Percentiles rank a stretch among this genome's conserved stretches.
Conservation (phyloP, 2,113 vertebrate species). For the Ancistrus triradiatus region DNA sequence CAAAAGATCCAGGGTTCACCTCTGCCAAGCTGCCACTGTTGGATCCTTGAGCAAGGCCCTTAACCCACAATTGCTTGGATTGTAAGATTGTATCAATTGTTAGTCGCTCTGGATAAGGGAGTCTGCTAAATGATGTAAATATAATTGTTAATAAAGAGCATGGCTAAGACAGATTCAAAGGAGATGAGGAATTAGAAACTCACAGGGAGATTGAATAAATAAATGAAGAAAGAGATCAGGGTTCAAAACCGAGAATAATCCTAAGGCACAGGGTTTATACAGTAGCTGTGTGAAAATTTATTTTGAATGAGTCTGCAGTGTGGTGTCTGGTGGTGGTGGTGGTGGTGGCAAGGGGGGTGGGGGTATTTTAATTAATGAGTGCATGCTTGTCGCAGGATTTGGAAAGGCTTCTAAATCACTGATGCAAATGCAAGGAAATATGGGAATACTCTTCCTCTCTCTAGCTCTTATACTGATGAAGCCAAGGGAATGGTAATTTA, state of each 20-base stretch:
- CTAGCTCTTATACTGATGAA: neutral
- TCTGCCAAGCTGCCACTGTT: too few relatives aligned
- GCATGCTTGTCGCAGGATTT: conserved; percentile 44
- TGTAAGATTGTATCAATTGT: too few relatives aligned
- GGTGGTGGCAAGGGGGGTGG: neutral
- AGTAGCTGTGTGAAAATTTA: conserved; percentile 42
- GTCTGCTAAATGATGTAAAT: neutral
- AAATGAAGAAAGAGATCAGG: conserved; percentile 25
- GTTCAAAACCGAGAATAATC: conserved; percentile 37
- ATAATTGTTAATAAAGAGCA: neutral
- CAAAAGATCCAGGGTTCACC: too few relatives aligned
- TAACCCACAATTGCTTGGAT: too few relatives aligned
- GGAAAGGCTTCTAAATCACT: conserved; percentile 47
- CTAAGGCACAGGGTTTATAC: conserved; percentile 42
- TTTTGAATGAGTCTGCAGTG: conserved; percentile 41
- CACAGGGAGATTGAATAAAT: conserved; percentile 17
- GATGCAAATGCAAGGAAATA: conserved; percentile 41
- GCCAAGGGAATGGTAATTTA: neutral
- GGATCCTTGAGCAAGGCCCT: too few relatives aligned
- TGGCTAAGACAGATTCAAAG: neutral
- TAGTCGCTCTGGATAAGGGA: too few relatives aligned
- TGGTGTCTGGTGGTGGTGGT: conserved; percentile 1
- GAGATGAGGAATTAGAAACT: neutral
- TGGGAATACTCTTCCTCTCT: conserved; percentile 18
- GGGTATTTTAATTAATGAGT: conserved; percentile 50